phyloP scores from a whole-genome alignment of 2,797 vertebrate genomes.

The Rhinatrema bivittatum region DNA sequence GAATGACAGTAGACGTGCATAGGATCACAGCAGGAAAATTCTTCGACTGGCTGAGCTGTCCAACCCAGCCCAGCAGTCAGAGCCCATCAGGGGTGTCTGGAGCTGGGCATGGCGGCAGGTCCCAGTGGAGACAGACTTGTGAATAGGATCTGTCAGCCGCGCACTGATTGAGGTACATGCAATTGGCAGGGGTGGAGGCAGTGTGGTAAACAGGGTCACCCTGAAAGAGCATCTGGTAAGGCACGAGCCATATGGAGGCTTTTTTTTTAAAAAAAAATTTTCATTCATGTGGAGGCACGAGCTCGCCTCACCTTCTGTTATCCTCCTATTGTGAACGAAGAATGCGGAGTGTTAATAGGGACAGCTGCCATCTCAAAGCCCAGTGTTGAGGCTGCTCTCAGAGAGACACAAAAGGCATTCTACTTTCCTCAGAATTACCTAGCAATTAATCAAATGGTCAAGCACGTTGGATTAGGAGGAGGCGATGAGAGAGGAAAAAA shows the following conservation, averaged over 20 bases:
- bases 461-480: neutral
- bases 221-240: conserved; percentile 56
- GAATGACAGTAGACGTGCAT: neutral
- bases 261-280: too few relatives aligned
- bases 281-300: conserved; percentile 51
- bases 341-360: neutral
- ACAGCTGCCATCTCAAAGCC: conserved; percentile 35
- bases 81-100: neutral
- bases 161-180: conserved; percentile 1
- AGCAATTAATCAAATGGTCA: conserved; percentile 13
- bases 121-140: accelerated
- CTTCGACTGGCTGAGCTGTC: accelerated
- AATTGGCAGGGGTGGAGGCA: neutral
- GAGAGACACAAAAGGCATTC: accelerated
- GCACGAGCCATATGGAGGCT: conserved; percentile 58
- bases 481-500: too few relatives aligned
- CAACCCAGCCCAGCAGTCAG: accelerated
- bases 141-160: neutral
- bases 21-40: neutral
- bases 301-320: conserved; percentile 46
- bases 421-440: neutral
- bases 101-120: accelerated
- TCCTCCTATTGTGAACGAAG: conserved; percentile 13
- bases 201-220: accelerated
- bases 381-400: neutral